Evolutionary conservation across 2,888 invertebrate genomes (phyloP), one percentile per base, ranked within the genome.

Genomic region (Pristionchus entomophagus): DNA sequence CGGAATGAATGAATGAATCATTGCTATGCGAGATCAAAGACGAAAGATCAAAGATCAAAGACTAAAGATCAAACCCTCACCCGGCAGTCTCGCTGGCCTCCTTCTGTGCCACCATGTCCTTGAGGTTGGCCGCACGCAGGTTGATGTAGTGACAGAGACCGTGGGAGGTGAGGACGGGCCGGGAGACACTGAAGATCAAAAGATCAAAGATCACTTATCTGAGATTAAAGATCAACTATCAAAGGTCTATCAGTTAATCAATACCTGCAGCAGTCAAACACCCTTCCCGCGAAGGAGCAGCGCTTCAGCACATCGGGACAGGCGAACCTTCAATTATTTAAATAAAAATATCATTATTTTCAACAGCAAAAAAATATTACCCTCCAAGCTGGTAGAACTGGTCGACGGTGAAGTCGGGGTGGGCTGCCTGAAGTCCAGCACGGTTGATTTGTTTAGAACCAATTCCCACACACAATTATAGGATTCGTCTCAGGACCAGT

Each of bases 241-340:
- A 29, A 29, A 49, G 22, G 32, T 69, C 38, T 32, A 3, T 12
- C 10, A 4, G 6, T 45, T 65, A 32, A 4, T 10, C 14, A 32
- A 12, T 26, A 86, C 32, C 86, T 51, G 86, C 92, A 92, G 78
- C 92, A 92, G 45, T 89, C 87, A 85, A 92, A 92, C 81, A 88
- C 86, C 80, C 88, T 73, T 2, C 91, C 91, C 6, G 89, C 92
- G 86, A 92, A 91, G 38, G 90, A 88, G 83, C 92, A 92, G 81
- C 91, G 85, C 84, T 90, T 90, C 69, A 92, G 86, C 84, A 90
- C 89, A 45, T 92, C 91, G 0, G 86, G 53, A 86, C 92, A 92
- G 2, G 87, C 78, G 86, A 90, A 45, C 22, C 22, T 41, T 45
- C 41, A 45, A 77, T 51, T 22, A 69, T n/a, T n/a, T n/a, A 35